Base-by-base conservation (phyloP, 2,113 vertebrate genomes). In the Galeopterus variegatus region DNA sequence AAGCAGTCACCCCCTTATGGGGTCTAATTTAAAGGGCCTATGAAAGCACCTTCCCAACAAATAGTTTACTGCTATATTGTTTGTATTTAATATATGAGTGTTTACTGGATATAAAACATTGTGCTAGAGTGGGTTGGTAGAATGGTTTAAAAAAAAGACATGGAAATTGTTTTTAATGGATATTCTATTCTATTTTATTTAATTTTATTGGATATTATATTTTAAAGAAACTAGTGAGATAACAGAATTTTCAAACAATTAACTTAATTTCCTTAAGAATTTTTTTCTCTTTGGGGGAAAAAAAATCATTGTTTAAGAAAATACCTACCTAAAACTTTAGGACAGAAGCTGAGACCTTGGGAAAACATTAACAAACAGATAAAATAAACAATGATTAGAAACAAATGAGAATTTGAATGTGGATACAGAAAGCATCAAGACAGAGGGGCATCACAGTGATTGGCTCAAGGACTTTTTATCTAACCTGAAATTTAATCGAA, bases 201-300 rank as follows among this genome's bases (percentile, higher is more conserved):
- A 3, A 41, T 41, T 41, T 41, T 41, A 41, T 41, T 41, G 45
- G 41, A 28, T 36, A 72, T 65, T 91, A 36, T 41, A 88, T 41
- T 56, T 26, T 87, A 58, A 87, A 90, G 28, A 83, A 79, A 88
- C 77, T 48, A 77, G 31, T 84, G 4, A 45, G 36, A 77, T 82
- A 75, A 81, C 36, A 76, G 26, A 54, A 41, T 96, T 92, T 95
- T 52, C 1, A 88, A 91, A 92, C 94, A 60, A 23, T 52, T 82
- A 58, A 48, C n/a, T 45, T 56, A 72, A 50, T 79, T 73, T 73
- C 45, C 1, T 19, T 62, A 81, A 67, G 31, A 28, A 86, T 58
- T 90, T 85, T 58, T 75, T 90, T 80, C 41, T 58, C 3, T 58
- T 87, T 77, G 21, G 41, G 36, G 60, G 75, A 21, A 56, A 56